A percentile compares a stretch with the other conserved stretches of the same genome.
phyloP scores from a whole-genome alignment of 2,113 vertebrate species.

The Ophiodon elongatus region DNA sequence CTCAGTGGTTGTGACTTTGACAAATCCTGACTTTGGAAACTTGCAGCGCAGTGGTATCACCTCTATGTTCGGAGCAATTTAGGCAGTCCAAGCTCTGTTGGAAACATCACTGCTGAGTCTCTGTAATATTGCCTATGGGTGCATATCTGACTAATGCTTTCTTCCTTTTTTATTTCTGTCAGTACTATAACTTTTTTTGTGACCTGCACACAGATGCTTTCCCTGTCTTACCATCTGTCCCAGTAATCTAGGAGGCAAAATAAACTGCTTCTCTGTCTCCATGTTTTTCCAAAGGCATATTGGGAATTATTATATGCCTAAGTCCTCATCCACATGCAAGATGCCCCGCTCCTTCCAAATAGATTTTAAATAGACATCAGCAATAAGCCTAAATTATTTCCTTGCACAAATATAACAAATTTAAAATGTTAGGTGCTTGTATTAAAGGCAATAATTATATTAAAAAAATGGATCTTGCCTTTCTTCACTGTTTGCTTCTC shows the following conservation, averaged over 20 bases:
- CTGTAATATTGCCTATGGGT: conserved; percentile 32
- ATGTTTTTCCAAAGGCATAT: not conserved
- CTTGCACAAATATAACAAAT: not conserved
- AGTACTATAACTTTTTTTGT: conserved; percentile 38
- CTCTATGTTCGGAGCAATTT: conserved; percentile 47
- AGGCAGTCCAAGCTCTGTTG: conserved; percentile 27
- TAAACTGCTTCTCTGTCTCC: conserved; percentile 14
- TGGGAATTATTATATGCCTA: conserved; percentile 17
- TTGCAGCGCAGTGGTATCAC: conserved; percentile 28
- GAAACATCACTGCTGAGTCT: conserved; percentile 43
- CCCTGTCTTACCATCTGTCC: conserved; percentile 26
- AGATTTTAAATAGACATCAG: conserved; percentile 21
- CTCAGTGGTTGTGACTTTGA: conserved; percentile 45
- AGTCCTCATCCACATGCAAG: conserved; percentile 12
- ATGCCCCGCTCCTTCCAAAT: conserved; percentile 14
- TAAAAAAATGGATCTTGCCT: not conserved
- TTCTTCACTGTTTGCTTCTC: conserved; percentile 4
- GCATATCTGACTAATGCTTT: conserved; percentile 34
- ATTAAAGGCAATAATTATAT: conserved; percentile 4
- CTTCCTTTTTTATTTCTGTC: conserved; percentile 33
- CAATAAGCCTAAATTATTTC: not conserved
- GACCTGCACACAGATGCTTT: conserved; percentile 49
- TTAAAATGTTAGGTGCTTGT: not conserved
- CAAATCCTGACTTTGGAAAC: conserved; percentile 41
- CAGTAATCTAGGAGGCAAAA: conserved; percentile 24